Evolutionary conservation across 2,113 vertebrate species (phyloP), one percentile per base, ranked within the genome.

Genomic region (Marmota flaviventris): DNA sequence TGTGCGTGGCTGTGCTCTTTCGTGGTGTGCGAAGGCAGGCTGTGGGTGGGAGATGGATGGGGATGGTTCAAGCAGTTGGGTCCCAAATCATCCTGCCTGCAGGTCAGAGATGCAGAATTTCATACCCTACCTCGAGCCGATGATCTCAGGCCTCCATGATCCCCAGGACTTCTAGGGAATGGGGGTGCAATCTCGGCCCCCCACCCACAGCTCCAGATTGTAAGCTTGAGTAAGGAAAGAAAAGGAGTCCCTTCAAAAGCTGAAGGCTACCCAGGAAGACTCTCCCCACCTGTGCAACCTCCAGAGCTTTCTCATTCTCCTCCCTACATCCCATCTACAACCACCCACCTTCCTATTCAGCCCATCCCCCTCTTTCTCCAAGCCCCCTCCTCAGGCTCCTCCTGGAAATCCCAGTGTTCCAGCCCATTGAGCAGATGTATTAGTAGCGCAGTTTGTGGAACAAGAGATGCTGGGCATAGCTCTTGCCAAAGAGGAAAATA

Each of bases 221-320:
- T 92, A 96, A 77, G 90, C 83, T 63, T 96, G 91, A 48, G 96
- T 97, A 87, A 95, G 58, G 14, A 95, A 93, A 81, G 69, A 14
- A 81, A 4, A 94, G 8, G 27, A n/a, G 72, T 0, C 16, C 14
- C 3, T 42, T 2, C 45, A 90, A 65, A 58, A 94, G 13, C 61
- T 10, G 5, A 27, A 12, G 78, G 37, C 13, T 10, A 18, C 18
- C 13, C 51, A 75, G 20, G 27, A 13, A 22, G 34, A 16, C 8
- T 9, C 1, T 8, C 1, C 0, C 4, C 4, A 2, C 39, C 24
- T 22, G 10, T n/a, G 14, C 37, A 69, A 29, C 22, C 51, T 87
- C 53, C 67, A 81, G 22, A 13, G 72, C 20, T n/a, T 63, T 24
- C 39, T 32, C n/a, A 2, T 27, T 24, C 51, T 51, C 51, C 51